phyloP scores from a whole-genome alignment of 2,888 invertebrate species.

The Tetanocera ferruginea region DNA sequence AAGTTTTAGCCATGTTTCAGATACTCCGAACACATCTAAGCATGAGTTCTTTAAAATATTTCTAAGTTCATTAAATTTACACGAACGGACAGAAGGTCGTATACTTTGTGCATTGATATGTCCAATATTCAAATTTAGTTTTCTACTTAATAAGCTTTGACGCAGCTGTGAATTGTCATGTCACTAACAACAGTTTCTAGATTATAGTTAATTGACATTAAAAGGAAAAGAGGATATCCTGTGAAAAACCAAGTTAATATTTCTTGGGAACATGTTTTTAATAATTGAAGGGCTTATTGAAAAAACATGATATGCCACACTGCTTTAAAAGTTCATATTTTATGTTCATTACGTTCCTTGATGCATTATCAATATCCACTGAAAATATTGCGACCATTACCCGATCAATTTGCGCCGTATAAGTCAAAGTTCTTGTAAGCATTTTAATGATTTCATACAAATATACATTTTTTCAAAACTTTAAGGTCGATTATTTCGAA shows the following conservation, averaged over 20 bases:
- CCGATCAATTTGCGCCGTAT: too few species aligned
- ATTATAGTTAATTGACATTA: constrained; percentile 14
- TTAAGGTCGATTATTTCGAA: too few species aligned
- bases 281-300: too few species aligned
- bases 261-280: too few species aligned
- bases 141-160: background rate
- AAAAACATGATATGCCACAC: too few species aligned
- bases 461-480: too few species aligned
- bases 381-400: too few species aligned
- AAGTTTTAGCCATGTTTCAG: constrained; percentile 26
- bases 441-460: too few species aligned
- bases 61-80: background rate
- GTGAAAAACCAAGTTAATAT: background rate
- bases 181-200: background rate
- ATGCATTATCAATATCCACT: too few species aligned
- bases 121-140: background rate
- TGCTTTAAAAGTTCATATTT: too few species aligned
- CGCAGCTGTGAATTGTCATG: background rate
- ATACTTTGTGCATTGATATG: constrained; percentile 25
- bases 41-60: background rate
- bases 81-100: background rate
- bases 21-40: constrained; percentile 1
- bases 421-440: too few species aligned
- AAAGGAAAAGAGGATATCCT: background rate
- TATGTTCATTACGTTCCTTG: too few species aligned